Conservation (phyloP, 1,140 invertebrate genomes). For the Musca vetustissima region DNA sequence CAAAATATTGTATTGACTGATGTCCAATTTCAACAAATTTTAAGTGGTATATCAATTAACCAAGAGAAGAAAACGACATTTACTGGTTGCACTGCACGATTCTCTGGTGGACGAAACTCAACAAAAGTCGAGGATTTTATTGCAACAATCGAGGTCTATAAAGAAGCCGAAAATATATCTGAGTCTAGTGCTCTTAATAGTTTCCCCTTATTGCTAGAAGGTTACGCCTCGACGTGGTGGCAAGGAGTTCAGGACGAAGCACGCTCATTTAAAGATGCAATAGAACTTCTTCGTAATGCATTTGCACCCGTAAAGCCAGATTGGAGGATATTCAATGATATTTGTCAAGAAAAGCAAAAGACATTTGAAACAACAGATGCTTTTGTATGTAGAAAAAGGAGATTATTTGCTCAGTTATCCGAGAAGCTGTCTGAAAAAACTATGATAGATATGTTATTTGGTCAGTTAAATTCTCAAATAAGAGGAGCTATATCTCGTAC, state of each 20-base stretch:
- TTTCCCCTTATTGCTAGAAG: slow-evolving; percentile 25
- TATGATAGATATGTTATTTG: slow-evolving; percentile 11
- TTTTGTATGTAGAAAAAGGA: slow-evolving; percentile 15
- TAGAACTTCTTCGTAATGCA: slow-evolving; percentile 18
- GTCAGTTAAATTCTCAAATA: slow-evolving; percentile 1
- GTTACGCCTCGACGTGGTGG: slow-evolving; percentile 21
- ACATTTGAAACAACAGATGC: not conserved
- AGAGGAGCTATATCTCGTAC: not conserved
- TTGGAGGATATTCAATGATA: slow-evolving; percentile 15
- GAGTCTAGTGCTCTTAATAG: not conserved
- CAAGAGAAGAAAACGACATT: slow-evolving; percentile 2
- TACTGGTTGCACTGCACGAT: not conserved
- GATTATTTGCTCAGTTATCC: slow-evolving; percentile 17
- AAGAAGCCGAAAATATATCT: slow-evolving; percentile 16
- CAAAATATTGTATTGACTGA: not conserved
- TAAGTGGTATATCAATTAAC: not conserved
- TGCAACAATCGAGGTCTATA: slow-evolving; percentile 13
- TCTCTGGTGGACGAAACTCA: not conserved
- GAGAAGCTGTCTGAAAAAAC: slow-evolving; percentile 9
- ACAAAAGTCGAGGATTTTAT: slow-evolving; percentile 3
- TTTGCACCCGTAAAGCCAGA: slow-evolving; percentile 25
- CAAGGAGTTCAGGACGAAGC: slow-evolving; percentile 25
- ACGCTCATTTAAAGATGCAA: not conserved
- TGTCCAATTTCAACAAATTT: not conserved
- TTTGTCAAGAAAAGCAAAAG: slow-evolving; percentile 17